These are phyloP conservation scores for Channa maculata DNA, from an alignment of 2,113 vertebrate genomes.

Conservation along the genomic window DNA sequence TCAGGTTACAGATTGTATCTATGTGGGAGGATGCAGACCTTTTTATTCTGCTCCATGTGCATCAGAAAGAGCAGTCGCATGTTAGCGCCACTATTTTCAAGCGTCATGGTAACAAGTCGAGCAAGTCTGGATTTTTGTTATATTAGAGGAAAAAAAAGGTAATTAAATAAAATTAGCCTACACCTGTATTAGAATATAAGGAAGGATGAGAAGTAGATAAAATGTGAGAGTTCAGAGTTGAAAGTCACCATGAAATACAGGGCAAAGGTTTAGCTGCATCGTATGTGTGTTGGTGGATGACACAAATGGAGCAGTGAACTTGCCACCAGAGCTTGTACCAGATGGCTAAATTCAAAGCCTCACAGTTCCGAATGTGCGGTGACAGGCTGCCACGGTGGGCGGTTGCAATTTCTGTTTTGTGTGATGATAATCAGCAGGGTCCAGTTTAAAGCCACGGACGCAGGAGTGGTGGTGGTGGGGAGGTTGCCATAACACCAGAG, in stretches of 20 bases:
- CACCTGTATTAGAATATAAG: too few species aligned
- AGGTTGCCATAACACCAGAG: neutral
- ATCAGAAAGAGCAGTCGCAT: neutral
- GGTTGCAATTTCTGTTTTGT: conserved; percentile 65
- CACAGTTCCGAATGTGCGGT: conserved; percentile 60
- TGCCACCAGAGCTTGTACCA: conserved; percentile 55
- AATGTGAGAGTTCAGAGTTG: too few species aligned
- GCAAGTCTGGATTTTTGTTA: neutral
- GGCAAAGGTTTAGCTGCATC: conserved; percentile 6
- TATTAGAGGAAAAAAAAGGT: neutral
- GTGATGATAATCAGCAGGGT: conserved; percentile 66
- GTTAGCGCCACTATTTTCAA: neutral
- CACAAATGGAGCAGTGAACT: conserved; percentile 38
- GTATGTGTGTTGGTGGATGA: conserved; percentile 11
- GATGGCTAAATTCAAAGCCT: conserved; percentile 74
- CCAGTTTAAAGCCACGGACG: conserved; percentile 40
- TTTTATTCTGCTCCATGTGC: neutral
- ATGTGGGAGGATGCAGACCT: neutral
- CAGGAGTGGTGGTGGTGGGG: neutral
- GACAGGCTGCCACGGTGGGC: conserved; percentile 73
- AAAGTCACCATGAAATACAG: neutral
- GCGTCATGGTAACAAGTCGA: neutral
- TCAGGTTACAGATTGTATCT: neutral
- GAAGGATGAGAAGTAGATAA: too few species aligned
- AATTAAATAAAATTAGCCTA: too few species aligned